Evolutionary conservation across 2,797 vertebrate species (phyloP).

Genomic region (Numenius phaeopus): DNA sequence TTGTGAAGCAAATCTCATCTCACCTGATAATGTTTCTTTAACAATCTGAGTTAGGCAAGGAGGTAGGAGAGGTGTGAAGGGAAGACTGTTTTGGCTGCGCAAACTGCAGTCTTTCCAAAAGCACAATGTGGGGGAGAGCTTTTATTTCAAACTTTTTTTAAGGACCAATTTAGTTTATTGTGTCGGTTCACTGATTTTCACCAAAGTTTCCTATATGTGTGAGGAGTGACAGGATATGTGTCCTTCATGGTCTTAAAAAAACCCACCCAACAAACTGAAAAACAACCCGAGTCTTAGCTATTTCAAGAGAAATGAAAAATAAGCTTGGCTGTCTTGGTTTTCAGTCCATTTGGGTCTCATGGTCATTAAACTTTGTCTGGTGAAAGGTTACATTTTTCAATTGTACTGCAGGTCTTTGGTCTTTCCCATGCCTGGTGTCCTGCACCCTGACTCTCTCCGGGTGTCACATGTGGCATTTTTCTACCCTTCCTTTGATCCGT

Average conservation of each 20-base stretch:
- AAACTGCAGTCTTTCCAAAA: neutral
- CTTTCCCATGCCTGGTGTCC: rapidly evolving
- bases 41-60: neutral
- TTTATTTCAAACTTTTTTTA: neutral
- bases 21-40: neutral
- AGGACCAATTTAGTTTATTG: neutral
- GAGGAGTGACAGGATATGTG: neutral
- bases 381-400: neutral
- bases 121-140: neutral
- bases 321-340: neutral
- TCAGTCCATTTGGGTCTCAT: neutral
- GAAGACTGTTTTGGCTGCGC: neutral
- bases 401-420: neutral
- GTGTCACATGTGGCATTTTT: neutral
- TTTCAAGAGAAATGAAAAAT: neutral
- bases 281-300: neutral
- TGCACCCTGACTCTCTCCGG: neutral
- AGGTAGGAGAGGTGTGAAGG: neutral
- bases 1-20: neutral
- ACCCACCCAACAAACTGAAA: neutral
- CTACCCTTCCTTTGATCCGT: neutral
- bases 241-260: neutral
- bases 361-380: neutral
- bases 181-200: neutral
- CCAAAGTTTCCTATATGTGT: neutral